Conservation (phyloP, 2,113 vertebrate genomes). For the Ceyx melanurus region DNA sequence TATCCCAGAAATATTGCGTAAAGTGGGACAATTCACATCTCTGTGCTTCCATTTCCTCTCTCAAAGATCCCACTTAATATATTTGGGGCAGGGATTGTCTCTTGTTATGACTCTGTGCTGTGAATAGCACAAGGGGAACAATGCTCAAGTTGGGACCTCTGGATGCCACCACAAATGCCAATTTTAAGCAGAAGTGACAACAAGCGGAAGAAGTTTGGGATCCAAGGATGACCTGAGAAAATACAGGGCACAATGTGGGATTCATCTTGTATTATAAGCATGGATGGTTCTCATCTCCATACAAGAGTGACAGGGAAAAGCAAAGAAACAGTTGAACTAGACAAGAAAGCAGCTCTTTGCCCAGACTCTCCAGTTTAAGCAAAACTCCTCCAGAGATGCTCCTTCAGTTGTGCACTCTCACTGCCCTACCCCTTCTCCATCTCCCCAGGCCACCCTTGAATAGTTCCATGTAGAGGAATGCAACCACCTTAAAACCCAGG, state of each 20-base stretch:
- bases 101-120: constrained; percentile 35
- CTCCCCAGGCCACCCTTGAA: neutral
- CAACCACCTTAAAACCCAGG: neutral
- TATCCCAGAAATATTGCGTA: constrained; percentile 61
- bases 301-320: neutral
- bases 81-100: constrained; percentile 43
- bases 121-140: constrained; percentile 54
- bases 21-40: constrained; percentile 50
- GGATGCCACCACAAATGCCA: constrained; percentile 40
- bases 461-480: neutral
- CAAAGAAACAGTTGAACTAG: neutral
- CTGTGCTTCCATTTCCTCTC: constrained; percentile 55
- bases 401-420: neutral
- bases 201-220: neutral
- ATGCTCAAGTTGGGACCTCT: constrained; percentile 18
- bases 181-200: constrained; percentile 40
- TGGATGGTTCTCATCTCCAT: neutral
- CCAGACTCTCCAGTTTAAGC: neutral
- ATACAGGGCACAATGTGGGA: neutral
- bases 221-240: constrained; percentile 16
- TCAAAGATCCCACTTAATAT: constrained; percentile 53
- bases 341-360: neutral
- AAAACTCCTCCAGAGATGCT: neutral
- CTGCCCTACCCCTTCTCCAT: neutral
- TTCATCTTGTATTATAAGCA: neutral